Evolutionary conservation across 2,797 vertebrate genomes (phyloP).

Genomic region (Brachyrhaphis roseni): DNA sequence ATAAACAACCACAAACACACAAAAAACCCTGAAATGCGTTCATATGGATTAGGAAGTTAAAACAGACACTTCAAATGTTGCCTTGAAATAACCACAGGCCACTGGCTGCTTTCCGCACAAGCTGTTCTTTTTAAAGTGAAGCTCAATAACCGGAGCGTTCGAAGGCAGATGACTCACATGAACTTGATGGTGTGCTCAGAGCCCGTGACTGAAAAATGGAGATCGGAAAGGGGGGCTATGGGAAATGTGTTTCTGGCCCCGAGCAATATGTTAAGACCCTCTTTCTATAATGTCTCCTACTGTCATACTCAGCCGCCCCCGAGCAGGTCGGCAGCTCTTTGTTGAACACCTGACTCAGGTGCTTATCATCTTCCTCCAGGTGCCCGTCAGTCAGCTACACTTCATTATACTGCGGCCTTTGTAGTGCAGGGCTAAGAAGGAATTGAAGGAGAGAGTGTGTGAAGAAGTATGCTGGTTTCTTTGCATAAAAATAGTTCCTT

Average conservation of each 20-base stretch:
- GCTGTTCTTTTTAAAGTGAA: conserved; percentile 45
- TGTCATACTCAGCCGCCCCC: conserved; percentile 18
- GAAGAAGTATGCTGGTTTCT: background rate
- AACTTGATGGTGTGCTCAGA: conserved; percentile 47
- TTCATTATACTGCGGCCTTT: conserved; percentile 59
- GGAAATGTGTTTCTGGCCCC: conserved; percentile 51
- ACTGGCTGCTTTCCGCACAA: conserved; percentile 30
- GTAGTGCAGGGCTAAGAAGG: conserved; percentile 18
- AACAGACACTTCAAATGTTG: conserved; percentile 18
- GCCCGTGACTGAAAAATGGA: conserved; percentile 46
- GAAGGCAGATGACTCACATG: conserved; percentile 65
- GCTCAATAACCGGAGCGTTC: conserved; percentile 33
- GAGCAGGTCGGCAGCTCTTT: conserved; percentile 48
- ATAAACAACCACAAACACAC: conserved; percentile 10
- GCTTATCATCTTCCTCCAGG: conserved; percentile 68
- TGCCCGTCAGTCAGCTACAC: conserved; percentile 62
- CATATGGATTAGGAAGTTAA: conserved; percentile 18
- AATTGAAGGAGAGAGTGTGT: conserved; percentile 22
- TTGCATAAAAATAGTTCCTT: background rate
- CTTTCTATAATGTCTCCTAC: conserved; percentile 39
- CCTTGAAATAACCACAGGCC: conserved; percentile 34
- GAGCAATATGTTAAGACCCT: conserved; percentile 52
- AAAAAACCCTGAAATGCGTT: conserved; percentile 12
- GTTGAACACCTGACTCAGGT: conserved; percentile 51
- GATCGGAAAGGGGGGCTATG: conserved; percentile 45